These are phyloP conservation scores for Bovichtus variegatus DNA, from an alignment of 2,797 vertebrate genomes.

Conservation along the genomic window DNA sequence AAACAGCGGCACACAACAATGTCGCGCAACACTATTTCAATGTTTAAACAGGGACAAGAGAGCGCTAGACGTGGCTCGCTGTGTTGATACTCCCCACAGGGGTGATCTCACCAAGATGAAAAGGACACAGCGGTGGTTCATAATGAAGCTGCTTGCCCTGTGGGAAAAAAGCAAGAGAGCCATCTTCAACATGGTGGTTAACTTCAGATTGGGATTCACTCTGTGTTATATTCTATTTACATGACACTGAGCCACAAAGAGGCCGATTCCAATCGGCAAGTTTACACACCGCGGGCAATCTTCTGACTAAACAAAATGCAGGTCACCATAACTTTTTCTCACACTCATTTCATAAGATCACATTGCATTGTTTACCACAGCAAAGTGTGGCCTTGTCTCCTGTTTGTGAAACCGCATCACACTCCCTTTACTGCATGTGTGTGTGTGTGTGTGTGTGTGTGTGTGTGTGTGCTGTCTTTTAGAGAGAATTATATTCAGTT, in stretches of 20 bases:
- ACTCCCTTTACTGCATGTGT: not conserved
- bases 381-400: conserved; percentile 28
- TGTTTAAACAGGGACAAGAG: conserved; percentile 79
- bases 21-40: conserved; percentile 71
- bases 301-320: conserved; percentile 32
- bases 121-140: conserved; percentile 72
- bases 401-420: conserved; percentile 28
- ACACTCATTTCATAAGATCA: conserved; percentile 26
- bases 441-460: conserved; percentile 21
- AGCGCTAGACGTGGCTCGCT: conserved; percentile 71
- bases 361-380: conserved; percentile 44
- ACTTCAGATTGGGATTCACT: conserved; percentile 72
- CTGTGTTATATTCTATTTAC: conserved; percentile 63
- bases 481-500: conserved; percentile 67
- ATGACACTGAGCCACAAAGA: conserved; percentile 59
- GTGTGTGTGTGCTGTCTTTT: conserved; percentile 49
- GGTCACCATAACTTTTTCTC: conserved; percentile 39
- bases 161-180: conserved; percentile 69
- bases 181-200: conserved; percentile 66
- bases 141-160: conserved; percentile 83
- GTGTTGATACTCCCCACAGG: conserved; percentile 80
- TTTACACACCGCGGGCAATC: conserved; percentile 47
- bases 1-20: conserved; percentile 67
- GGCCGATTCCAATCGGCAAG: conserved; percentile 40
- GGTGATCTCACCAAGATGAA: conserved; percentile 75